Base-by-base conservation (phyloP, 1,140 invertebrate genomes). In the Elymnias hypermnestra region DNA sequence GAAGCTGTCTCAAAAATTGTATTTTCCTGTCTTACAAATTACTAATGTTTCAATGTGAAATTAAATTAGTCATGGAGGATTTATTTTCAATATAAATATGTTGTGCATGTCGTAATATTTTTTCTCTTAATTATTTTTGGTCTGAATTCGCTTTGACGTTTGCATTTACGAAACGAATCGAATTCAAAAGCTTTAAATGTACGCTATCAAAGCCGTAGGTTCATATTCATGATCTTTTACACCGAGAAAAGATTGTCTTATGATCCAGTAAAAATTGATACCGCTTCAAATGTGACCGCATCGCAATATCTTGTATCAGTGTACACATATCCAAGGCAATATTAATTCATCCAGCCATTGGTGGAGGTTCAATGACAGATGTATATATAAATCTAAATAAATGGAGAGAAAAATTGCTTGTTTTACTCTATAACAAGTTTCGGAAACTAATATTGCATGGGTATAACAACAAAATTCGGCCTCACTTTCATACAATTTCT, bases 371-470 rank as follows among this genome's bases (percentile, higher is more conserved):
- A 49, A 26, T 54, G 50, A 44, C 53, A 48, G 33, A 40, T 56
- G 44, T 48, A 51, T 46, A 53, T 36, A 29, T 18, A 37, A 17
- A 21, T 36, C 15, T n/a, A 14, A 40, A 48, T 13, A 12, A 28
- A 36, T 40, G 39, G 13, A n/a, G 19, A 3, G 12, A 48, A 29
- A 26, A 52, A 40, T 19, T 22, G 56, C 58, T 71, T 61, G 45
- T 57, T 57, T 61, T 35, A 53, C 53, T n/a, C 29, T 22, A 39
- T 50, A 44, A 43, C 52, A 57, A 63, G 57, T 53, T 60, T 63
- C 52, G 41, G 65, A 55, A 63, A 75, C 63, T 79, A 81, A 82
- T 82, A 81, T 82, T 84, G 81, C 81, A 84, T 82, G 81, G 77
- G 68, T 81, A 78, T 69, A 55, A 19, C 12, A 15, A 33, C 51